Base-by-base conservation (phyloP, 2,113 vertebrate species). In the Furnarius figulus region DNA sequence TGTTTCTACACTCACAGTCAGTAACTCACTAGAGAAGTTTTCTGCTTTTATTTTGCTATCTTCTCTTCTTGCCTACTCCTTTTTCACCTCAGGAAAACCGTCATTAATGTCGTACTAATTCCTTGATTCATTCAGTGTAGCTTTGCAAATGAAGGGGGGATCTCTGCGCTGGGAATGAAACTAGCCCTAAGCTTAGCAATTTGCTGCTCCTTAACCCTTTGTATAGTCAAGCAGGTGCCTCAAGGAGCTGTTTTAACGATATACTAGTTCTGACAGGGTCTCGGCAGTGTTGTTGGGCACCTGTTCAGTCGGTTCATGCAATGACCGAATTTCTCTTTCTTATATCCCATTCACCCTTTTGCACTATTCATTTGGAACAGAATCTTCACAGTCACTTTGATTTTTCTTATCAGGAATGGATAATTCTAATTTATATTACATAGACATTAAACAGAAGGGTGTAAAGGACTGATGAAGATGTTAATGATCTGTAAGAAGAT, bases 261-360 rank as follows among this genome's bases (percentile, higher is more conserved):
- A 18, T 5, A 0, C 6, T 27, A 0, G 0, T 35, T 59, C 14
- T 49, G 37, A 19, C 15, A 40, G 49, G 35, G 66, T 33, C 37
- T 75, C 0, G 1, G 23, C 71, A n/a, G 1, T 5, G 1, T 40
- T 20, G 21, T 18, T 23, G 59, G 50, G 25, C 23, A 10, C 18
- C 13, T n/a, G 28, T 39, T 44, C 18, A 5, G 10, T 37, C 63
- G 16, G 4, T 39, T 76, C 88, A 52, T 5, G 6, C 15, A 56
- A 2, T 14, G 39, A 24, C 22, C 39, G 58, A 67, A 42, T 37
- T 55, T 37, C 21, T 52, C 37, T 72, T 46, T 18, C 61, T 74
- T 62, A 35, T 15, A 56, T 10, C 16, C 12, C 5, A 0, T 55
- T 84, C 7, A 1, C 14, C 8, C 16, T 16, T 85, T 68, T 31